These are phyloP conservation scores for Drosophila subquinaria DNA, from an alignment of 2,888 invertebrate species.

Conservation along the genomic window DNA sequence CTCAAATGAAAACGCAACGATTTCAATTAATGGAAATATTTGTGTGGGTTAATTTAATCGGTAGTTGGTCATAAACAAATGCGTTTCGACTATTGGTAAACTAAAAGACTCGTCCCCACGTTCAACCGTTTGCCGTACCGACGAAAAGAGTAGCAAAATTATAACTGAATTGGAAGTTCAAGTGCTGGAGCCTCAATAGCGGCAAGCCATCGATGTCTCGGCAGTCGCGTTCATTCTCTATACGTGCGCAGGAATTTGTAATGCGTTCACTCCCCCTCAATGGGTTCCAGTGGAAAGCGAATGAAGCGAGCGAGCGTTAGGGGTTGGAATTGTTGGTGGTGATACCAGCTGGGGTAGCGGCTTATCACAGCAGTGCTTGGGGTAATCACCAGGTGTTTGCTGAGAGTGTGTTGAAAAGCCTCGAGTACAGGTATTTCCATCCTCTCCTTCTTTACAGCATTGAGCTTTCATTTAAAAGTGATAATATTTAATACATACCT, in stretches of 20 bases:
- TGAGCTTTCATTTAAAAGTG: constrained; percentile 6
- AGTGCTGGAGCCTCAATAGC: constrained; percentile 80
- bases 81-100: constrained; percentile 32
- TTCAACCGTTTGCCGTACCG: constrained; percentile 73
- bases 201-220: constrained; percentile 32
- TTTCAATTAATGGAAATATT: constrained; percentile 20
- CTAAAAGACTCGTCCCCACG: constrained; percentile 54
- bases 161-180: constrained; percentile 84
- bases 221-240: constrained; percentile 63
- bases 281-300: constrained; percentile 48
- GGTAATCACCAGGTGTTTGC: constrained; percentile 38
- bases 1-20: constrained; percentile 10
- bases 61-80: constrained; percentile 38
- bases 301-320: constrained; percentile 6
- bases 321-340: constrained; percentile 41
- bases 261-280: constrained; percentile 41
- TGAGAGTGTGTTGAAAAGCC: constrained; percentile 42
- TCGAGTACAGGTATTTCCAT: not conserved
- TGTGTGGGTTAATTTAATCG: constrained; percentile 24
- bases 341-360: constrained; percentile 15
- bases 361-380: constrained; percentile 29
- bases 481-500: not conserved
- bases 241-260: constrained; percentile 70
- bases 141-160: constrained; percentile 83
- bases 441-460: not conserved